phyloP scores from a whole-genome alignment of 1,140 invertebrate genomes.

The Acyrthosiphon pisum region DNA sequence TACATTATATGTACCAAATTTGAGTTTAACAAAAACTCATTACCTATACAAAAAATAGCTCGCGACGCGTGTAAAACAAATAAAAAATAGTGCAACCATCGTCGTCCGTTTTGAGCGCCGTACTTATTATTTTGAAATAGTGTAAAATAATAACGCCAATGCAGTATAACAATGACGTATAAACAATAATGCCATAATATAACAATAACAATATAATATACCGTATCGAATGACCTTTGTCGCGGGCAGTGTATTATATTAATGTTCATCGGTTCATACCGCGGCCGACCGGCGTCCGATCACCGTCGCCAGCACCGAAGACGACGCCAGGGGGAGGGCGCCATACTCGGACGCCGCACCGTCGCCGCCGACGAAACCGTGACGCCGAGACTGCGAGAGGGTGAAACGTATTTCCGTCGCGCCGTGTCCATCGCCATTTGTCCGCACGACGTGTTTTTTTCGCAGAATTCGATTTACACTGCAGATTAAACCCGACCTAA shows the following conservation, averaged over 20 bases:
- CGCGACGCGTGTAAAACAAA: background rate
- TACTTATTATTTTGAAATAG: background rate
- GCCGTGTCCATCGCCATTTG: background rate
- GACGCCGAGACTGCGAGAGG: background rate
- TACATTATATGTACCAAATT: background rate
- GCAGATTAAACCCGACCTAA: background rate
- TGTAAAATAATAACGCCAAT: background rate
- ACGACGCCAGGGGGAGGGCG: background rate
- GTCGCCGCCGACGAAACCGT: background rate
- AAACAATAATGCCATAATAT: background rate
- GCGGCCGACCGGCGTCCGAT: background rate
- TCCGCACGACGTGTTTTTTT: background rate
- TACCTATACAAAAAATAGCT: background rate
- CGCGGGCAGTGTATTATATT: background rate
- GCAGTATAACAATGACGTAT: background rate
- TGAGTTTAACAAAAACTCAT: background rate
- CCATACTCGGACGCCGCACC: background rate
- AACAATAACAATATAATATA: background rate
- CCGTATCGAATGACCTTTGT: constrained; percentile 15
- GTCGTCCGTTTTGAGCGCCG: background rate
- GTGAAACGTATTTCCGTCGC: constrained; percentile 7
- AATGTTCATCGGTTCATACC: background rate
- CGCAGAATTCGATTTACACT: background rate
- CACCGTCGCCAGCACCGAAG: background rate
- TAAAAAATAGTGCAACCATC: background rate